A percentile compares a stretch with the other conserved stretches of the same genome.
phyloP scores from a whole-genome alignment of 2,888 invertebrate species.

The Priocnemis perturbator region DNA sequence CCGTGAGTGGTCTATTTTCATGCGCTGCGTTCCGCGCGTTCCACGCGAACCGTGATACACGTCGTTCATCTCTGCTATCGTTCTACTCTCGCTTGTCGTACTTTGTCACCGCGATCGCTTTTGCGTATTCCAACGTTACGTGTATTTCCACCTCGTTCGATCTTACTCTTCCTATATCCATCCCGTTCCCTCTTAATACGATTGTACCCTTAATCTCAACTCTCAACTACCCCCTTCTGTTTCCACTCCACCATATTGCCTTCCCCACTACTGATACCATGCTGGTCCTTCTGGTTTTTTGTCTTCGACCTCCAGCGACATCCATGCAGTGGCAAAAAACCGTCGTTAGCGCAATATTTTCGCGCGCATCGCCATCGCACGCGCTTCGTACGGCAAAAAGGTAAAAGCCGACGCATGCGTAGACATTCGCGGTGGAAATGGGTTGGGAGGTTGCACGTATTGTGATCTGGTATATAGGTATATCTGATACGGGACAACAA shows the following conservation, averaged over 20 bases:
- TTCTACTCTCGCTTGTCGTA: constrained; percentile 52
- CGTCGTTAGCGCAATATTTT: constrained; percentile 58
- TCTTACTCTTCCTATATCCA: neutral
- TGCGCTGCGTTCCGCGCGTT: constrained; percentile 44
- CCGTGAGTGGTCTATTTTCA: too few species aligned
- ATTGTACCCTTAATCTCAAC: neutral
- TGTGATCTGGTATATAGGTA: constrained; percentile 5
- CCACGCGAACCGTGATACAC: constrained; percentile 25
- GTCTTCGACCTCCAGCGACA: neutral
- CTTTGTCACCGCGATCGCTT: constrained; percentile 57
- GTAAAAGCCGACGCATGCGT: constrained; percentile 8
- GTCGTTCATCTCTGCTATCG: constrained; percentile 47
- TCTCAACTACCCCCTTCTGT: neutral
- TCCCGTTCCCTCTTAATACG: neutral
- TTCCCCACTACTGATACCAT: too few species aligned
- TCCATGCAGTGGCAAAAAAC: constrained; percentile 33
- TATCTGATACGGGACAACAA: constrained; percentile 38
- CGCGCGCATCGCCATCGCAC: constrained; percentile 35
- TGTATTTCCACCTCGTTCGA: neutral
- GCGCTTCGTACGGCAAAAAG: constrained; percentile 35
- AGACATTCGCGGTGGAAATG: too few species aligned
- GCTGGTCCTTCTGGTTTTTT: too few species aligned
- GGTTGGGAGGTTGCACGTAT: too few species aligned
- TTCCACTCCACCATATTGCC: too few species aligned
- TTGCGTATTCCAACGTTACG: constrained; percentile 45